Evolutionary conservation across 2,888 invertebrate species (phyloP), one percentile per base, ranked within the genome.

Genomic region (Uloborus plumipes): DNA sequence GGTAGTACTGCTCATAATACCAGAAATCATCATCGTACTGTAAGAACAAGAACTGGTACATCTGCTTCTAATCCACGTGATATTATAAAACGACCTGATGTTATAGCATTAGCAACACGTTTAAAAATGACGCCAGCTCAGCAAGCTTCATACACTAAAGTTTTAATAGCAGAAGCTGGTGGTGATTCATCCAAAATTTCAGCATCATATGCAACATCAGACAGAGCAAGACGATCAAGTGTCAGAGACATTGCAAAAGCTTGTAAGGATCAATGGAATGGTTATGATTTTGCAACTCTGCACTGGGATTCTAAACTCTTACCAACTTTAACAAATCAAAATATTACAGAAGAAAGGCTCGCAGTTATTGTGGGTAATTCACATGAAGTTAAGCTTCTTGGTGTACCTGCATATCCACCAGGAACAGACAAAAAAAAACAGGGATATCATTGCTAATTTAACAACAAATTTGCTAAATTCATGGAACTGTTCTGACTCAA

Each of bases 101-200:
- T 47, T 65, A 49, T 65, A 47, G 13, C 49, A 20, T 18, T 65
- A 65, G 65, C 65, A 65, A 65, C 65, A 47, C 47, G 13, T 31
- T 65, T 47, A 50, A 65, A 65, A n/a, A 65, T 39, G 47, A 65
- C 16, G n/a, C 4, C 65, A 65, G 50, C 16, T 1, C 39, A 65
- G 47, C 47, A 65, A 20, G 65, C 65, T 47, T 14, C 49, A 47
- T 50, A 65, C 47, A 47, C 49, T 14, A 26, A 26, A 65, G 50
- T 49, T 47, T 20, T 65, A 65, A 65, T 47, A 31, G 31, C 61
- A 61, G 61, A 61, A 61, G 6, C 31, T 31, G 61, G 22, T 31
- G 61, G 61, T 26, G 22, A 61, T 2, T 9, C 22, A 61, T 26
- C 13, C 31, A 61, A n/a, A 61, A 61, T 26, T 61, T 13, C 26